Percentiles rank a stretch among this genome's conserved stretches.
phyloP scores from a whole-genome alignment of 2,888 invertebrate genomes.

The Crematogaster levior region DNA sequence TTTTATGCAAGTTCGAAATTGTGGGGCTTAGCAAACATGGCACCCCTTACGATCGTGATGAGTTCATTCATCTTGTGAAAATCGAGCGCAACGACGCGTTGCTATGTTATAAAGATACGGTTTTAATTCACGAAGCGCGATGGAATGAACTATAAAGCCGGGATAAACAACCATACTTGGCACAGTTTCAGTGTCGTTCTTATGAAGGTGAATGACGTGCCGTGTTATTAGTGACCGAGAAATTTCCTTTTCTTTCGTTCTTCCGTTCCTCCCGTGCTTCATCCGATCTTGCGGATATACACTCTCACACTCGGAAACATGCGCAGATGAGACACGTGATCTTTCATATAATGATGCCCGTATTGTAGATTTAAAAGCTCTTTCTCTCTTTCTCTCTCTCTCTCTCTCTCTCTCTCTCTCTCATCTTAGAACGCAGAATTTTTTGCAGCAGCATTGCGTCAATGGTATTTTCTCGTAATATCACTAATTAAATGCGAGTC shows the following conservation, averaged over 20 bases:
- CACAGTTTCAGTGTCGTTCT: slow-evolving; percentile 66
- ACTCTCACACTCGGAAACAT: neutral
- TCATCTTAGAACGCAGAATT: neutral
- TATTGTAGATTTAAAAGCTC: neutral
- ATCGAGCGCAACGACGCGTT: slow-evolving; percentile 28
- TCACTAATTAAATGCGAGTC: neutral
- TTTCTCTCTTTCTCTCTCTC: neutral
- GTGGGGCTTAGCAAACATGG: slow-evolving; percentile 9
- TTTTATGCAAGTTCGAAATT: slow-evolving; percentile 5
- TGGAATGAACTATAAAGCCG: slow-evolving; percentile 66
- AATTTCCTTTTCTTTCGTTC: slow-evolving; percentile 29
- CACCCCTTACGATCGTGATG: slow-evolving; percentile 20
- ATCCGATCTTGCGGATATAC: neutral
- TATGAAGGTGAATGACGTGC: slow-evolving; percentile 57
- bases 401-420: neutral
- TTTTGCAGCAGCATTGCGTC: neutral
- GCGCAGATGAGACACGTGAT: neutral
- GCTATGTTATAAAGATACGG: slow-evolving; percentile 25
- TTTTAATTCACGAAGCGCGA: slow-evolving; percentile 62
- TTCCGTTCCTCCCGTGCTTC: neutral
- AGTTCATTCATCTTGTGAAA: slow-evolving; percentile 40
- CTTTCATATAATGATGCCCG: neutral
- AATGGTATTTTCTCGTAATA: neutral
- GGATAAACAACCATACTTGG: slow-evolving; percentile 69
- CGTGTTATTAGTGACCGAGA: slow-evolving; percentile 63